Percentiles rank a stretch among this genome's conserved stretches.
Evolutionary conservation across 2,888 invertebrate genomes (phyloP).

Genomic region (Folsomia manolachei): DNA sequence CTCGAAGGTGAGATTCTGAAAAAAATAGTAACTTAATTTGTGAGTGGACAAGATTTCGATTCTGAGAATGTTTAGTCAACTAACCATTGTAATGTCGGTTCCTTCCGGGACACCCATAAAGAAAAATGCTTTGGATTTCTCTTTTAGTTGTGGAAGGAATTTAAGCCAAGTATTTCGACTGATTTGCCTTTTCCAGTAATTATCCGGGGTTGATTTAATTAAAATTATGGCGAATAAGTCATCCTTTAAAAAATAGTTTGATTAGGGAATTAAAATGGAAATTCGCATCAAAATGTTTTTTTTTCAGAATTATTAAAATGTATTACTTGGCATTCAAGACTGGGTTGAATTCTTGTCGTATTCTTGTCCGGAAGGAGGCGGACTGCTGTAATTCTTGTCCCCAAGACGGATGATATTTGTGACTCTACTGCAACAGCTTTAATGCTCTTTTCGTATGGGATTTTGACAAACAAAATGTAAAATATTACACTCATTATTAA

Average conservation of each 20-base stretch:
- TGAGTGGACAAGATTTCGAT: neutral
- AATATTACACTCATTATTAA: neutral
- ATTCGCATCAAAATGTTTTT: too few species aligned
- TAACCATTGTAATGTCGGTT: neutral
- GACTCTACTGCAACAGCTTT: neutral
- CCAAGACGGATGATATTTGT: neutral
- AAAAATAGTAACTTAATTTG: neutral
- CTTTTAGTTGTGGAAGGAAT: neutral
- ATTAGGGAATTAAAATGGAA: neutral
- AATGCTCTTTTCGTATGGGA: neutral
- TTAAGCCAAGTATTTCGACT: constrained; percentile 19
- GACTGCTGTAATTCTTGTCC: constrained; percentile 11
- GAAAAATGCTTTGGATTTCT: constrained; percentile 17
- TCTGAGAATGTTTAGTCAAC: too few species aligned
- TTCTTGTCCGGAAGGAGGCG: constrained; percentile 1
- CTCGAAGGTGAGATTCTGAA: constrained; percentile 18
- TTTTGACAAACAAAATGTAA: constrained; percentile 1
- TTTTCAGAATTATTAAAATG: too few species aligned
- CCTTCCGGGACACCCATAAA: constrained; percentile 15
- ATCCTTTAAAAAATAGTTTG: too few species aligned
- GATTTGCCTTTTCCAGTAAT: neutral
- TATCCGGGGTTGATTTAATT: constrained; percentile 11
- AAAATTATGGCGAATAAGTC: constrained; percentile 19
- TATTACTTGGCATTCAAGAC: constrained; percentile 1
- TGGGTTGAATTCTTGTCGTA: neutral